Evolutionary conservation across 2,797 vertebrate genomes (phyloP).

Genomic region (Macrochelys suwanniensis): DNA sequence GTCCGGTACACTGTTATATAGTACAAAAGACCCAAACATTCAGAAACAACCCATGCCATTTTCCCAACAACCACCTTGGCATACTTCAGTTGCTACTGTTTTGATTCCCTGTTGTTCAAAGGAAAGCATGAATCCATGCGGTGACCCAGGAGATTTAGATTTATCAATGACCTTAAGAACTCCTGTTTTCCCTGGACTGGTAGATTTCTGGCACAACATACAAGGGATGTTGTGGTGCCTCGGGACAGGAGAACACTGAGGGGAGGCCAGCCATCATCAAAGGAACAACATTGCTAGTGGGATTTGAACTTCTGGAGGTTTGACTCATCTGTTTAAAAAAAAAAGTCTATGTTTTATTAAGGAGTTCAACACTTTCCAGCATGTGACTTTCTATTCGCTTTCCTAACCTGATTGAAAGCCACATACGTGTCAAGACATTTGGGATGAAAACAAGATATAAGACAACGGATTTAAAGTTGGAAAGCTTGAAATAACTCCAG

Average conservation of each 20-base stretch:
- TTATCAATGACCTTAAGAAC: not conserved
- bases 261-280: not conserved
- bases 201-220: not conserved
- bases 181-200: not conserved
- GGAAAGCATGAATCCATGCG: not conserved
- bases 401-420: not conserved
- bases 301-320: not conserved
- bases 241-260: not conserved
- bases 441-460: not conserved
- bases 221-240: not conserved
- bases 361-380: not conserved
- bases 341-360: not conserved
- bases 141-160: not conserved
- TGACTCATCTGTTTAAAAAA: not conserved
- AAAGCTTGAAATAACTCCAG: not conserved
- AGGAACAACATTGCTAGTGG: not conserved
- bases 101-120: not conserved
- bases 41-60: not conserved
- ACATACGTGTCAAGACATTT: not conserved
- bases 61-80: not conserved
- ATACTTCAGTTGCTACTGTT: not conserved
- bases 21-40: not conserved
- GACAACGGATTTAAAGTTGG: not conserved
- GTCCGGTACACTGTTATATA: not conserved
- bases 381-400: not conserved